Evolutionary conservation across 23 tunicate species (phyloP), one percentile per base, ranked within the genome.

Genomic region (Pegea sp.): DNA sequence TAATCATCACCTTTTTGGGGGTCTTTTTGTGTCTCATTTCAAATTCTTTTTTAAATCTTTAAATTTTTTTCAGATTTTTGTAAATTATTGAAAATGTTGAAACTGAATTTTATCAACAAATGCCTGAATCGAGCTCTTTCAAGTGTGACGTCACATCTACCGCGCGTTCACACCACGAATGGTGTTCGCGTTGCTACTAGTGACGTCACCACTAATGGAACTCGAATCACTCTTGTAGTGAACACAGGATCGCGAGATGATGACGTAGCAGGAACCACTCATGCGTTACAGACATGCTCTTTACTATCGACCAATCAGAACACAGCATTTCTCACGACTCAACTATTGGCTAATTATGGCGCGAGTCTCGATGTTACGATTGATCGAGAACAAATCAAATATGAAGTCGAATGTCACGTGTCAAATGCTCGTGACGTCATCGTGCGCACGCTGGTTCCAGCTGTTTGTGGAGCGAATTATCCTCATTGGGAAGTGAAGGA

Each of bases 291-390:
- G 42, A 55, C 69, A 0, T 20, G 56, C 20, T 68, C 93, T 20
- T 69, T 57, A 19, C 34, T 81, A 30, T 66, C 74, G 32, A 28
- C 62, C 20, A 22, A 59, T 0, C 48, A 66, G 28, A 63, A 72
- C 61, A 71, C 93, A n/a, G 69, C 93, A 18, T 81, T 71, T 52
- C 62, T 68, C 7, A 65, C 80, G 5, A 69, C 93, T 16, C 93
- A 81, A 29, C 65, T 73, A 6, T 38, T 81, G 11, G 64, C 77
- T 25, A 48, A 65, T 2, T 58, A 68, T 25, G 92, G 92, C 8
- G 72, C 71, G 30, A 64, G 55, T 52, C 56, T 69, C 4, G 57
- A 64, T 24, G 77, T 64, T 5, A 58, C 68, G 1, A 68, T 64
- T 33, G 59, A 58, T 2, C 33, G 92, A 2, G 80, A 72, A 6